Evolutionary conservation across 23 tunicate genomes (phyloP).

Genomic region (Ciona savignyi): DNA sequence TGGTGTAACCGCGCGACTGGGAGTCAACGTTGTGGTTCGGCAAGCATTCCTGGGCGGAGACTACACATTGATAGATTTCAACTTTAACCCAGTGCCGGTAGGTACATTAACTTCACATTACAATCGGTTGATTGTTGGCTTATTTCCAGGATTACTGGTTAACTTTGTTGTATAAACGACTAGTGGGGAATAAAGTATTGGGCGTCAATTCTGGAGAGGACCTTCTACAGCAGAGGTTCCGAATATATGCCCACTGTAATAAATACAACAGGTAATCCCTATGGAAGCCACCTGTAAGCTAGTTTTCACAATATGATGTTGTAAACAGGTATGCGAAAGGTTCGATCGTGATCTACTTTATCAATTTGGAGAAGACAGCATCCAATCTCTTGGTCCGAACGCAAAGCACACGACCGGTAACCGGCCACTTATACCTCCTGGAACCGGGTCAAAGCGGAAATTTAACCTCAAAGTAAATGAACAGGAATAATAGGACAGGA

Average conservation of each 20-base stretch:
- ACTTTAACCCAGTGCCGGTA: constrained; percentile 84
- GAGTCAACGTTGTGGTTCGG: constrained; percentile 61
- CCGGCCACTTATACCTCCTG: constrained; percentile 36
- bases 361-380: constrained; percentile 20
- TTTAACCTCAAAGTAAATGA: constrained; percentile 36
- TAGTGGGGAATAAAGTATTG: constrained; percentile 67
- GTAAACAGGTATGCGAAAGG: constrained; percentile 21
- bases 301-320: background rate
- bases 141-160: constrained; percentile 83
- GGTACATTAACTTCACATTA: background rate
- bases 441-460: constrained; percentile 36
- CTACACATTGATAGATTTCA: constrained; percentile 39
- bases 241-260: constrained; percentile 52
- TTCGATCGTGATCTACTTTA: constrained; percentile 48
- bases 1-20: constrained; percentile 44
- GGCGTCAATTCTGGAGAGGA: background rate
- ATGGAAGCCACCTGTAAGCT: background rate
- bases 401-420: background rate
- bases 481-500: too few species aligned
- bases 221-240: background rate
- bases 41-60: constrained; percentile 44
- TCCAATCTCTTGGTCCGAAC: constrained; percentile 12
- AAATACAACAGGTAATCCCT: background rate
- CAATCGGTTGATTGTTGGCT: too few species aligned
- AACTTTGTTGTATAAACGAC: constrained; percentile 60